These are phyloP conservation scores for Taenaris catops DNA, from an alignment of 2,888 invertebrate species.

Conservation along the genomic window DNA sequence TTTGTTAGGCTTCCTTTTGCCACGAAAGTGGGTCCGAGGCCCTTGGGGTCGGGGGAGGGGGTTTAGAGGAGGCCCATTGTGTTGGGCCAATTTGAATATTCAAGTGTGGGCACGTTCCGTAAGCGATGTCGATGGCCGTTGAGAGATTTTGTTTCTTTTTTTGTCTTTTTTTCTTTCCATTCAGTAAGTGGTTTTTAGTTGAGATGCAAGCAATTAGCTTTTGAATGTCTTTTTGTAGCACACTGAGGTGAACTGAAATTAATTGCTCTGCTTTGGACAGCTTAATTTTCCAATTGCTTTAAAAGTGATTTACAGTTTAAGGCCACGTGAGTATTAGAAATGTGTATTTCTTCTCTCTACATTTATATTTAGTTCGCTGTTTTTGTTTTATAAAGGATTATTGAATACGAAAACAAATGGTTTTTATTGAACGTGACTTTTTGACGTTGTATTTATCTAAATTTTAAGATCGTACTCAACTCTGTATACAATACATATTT, in stretches of 20 bases:
- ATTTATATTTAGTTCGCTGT: no score
- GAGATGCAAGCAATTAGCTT: conserved; percentile 23
- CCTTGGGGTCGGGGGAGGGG: no score
- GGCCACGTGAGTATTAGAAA: no score
- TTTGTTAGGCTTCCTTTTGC: conserved; percentile 57
- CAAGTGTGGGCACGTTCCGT: conserved; percentile 54
- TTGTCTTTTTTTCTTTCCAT: conserved; percentile 4
- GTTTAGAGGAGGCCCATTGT: conserved; percentile 38
- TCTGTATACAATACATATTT: no score
- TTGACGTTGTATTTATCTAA: no score
- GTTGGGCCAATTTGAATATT: conserved; percentile 63
- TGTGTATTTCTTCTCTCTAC: no score
- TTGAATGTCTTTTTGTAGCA: conserved; percentile 19
- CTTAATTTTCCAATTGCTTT: conserved; percentile 11
- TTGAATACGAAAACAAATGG: no score
- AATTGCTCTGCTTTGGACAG: conserved; percentile 12
- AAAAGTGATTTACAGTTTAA: conserved; percentile 16
- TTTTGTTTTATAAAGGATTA: no score
- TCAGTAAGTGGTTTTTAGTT: conserved; percentile 14
- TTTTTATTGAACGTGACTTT: no score
- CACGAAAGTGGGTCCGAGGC: conserved; percentile 30
- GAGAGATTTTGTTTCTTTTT: conserved; percentile 18
- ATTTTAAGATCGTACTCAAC: no score
- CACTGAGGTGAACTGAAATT: conserved; percentile 12
- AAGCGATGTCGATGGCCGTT: conserved; percentile 47